Base-by-base conservation (phyloP, 2,888 invertebrate species). In the Dryocosmus kuriphilus region DNA sequence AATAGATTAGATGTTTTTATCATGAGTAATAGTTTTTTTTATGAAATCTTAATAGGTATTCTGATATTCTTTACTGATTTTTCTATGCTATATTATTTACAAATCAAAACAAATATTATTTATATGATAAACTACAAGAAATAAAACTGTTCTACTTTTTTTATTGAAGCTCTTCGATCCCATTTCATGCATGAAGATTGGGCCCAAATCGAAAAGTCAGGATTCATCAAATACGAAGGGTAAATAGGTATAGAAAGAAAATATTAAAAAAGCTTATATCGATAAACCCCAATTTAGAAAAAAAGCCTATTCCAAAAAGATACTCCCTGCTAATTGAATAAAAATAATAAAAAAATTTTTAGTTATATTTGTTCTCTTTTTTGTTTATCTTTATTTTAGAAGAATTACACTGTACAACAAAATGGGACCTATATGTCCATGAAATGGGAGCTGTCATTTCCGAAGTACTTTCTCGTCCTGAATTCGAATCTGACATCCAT, bases 141-240 rank as follows among this genome's bases (percentile, higher is more conserved):
- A 51, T 51, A 9, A 9, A 51, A 3, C n/a, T 51, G n/a, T 22
- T 51, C n/a, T 51, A 16, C 51, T 51, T 51, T 51, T 51, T n/a
- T 9, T 51, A n/a, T n/a, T 51, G 22, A 51, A 22, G 51, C n/a
- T 51, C 51, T 51, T n/a, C 51, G n/a, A 51, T 9, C 51, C 51
- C 51, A 51, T 22, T 51, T 51, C 51, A 51, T 51, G 51, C 51
- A 51, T 51, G n/a, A 51, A 51, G 51, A n/a, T 51, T 51, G n/a
- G n/a, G 51, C 22, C 51, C 51, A 22, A 51, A 19, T 51, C 51
- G n/a, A 51, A 51, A n/a, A 51, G 51, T 51, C 51, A 51, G 2
- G 51, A 51, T 51, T 51, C 51, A 51, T 22, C 51, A 22, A 51
- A 9, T 51, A 22, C 41, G 16, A 51, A 51, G 51, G 51, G 51